Base-by-base conservation (phyloP, 2,888 invertebrate genomes). In the Loripinus fragilis region DNA sequence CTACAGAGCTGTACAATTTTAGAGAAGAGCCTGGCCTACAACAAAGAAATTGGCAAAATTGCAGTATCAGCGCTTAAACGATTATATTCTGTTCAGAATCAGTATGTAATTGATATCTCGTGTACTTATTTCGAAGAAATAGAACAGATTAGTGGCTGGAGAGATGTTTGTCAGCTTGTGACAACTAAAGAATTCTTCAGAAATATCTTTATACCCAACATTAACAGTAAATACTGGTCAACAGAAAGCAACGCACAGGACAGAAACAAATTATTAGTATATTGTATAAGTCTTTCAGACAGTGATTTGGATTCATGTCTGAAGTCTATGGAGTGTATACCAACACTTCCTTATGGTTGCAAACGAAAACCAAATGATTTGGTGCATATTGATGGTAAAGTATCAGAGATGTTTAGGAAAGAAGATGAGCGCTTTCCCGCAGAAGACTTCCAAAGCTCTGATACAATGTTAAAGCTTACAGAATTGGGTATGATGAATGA, bases 151-250 rank as follows among this genome's bases (percentile, higher is more conserved):
- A 60, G 66, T 41, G 52, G n/a, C n/a, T 20, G 52, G 5, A 20
- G 60, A 5, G 41, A 85, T 0, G 17, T 45, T 23, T 12, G 28
- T n/a, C 70, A 55, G 33, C 78, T 81, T n/a, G 45, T 85, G 20
- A 50, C 64, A 17, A n/a, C 15, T 33, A 74, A 76, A n/a, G n/a
- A 50, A 7, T 85, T 87, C 64, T 80, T 75, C n/a, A 12, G 52
- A 0, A 28, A 80, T 12, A 66, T 82, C 38, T 79, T 87, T 41
- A 65, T 86, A 23, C 78, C 83, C 60, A 76, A 85, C 41, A 60
- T 87, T 2, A 35, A 17, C 0, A 50, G 66, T 10, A 41, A 60
- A 12, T 48, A 42, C 30, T 71, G 74, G 71, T 10, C 23, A 10
- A 71, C 33, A n/a, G 45, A 38, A 67, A 48, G 17, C 23, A 42